These are phyloP conservation scores for Drosophila guanche DNA, from an alignment of 1,140 invertebrate species.

Conservation along the genomic window DNA sequence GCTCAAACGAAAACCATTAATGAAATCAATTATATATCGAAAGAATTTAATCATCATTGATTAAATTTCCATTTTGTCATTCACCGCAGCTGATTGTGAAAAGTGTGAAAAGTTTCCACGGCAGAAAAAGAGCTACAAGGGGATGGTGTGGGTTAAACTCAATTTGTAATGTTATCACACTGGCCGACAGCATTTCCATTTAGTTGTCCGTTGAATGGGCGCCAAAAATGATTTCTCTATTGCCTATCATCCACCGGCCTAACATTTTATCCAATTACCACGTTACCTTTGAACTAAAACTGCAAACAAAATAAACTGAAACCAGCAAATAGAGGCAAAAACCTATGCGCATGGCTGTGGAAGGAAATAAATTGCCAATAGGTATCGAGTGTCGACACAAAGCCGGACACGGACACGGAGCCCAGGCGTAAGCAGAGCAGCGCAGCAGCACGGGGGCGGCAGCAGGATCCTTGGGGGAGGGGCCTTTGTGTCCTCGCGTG, in stretches of 20 bases:
- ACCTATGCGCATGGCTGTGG: conserved; percentile 13
- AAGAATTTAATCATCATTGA: conserved; percentile 35
- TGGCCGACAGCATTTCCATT: conserved; percentile 16
- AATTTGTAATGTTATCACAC: conserved; percentile 37
- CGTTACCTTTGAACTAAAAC: conserved; percentile 26
- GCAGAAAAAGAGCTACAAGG: not conserved
- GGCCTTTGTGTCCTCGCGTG: conserved; percentile 28
- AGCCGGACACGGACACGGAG: too few species aligned
- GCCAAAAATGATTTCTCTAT: conserved; percentile 25
- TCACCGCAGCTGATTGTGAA: conserved; percentile 34
- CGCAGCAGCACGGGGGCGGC: too few species aligned
- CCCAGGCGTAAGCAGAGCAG: not conserved
- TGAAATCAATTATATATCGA: conserved; percentile 30
- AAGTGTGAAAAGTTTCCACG: conserved; percentile 31
- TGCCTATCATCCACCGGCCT: not conserved
- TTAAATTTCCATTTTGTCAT: conserved; percentile 35
- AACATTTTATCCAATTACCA: conserved; percentile 44
- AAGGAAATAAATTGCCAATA: conserved; percentile 17
- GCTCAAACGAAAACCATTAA: not conserved
- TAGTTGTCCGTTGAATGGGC: conserved; percentile 2
- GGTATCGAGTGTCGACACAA: not conserved
- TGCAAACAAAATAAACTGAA: not conserved
- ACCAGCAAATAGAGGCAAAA: conserved; percentile 5
- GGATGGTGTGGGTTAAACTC: conserved; percentile 12
- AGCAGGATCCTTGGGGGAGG: not conserved